These are phyloP conservation scores for Pachyrhynchus sulphureomaculatus DNA, from an alignment of 1,140 invertebrate genomes.

Conservation along the genomic window DNA sequence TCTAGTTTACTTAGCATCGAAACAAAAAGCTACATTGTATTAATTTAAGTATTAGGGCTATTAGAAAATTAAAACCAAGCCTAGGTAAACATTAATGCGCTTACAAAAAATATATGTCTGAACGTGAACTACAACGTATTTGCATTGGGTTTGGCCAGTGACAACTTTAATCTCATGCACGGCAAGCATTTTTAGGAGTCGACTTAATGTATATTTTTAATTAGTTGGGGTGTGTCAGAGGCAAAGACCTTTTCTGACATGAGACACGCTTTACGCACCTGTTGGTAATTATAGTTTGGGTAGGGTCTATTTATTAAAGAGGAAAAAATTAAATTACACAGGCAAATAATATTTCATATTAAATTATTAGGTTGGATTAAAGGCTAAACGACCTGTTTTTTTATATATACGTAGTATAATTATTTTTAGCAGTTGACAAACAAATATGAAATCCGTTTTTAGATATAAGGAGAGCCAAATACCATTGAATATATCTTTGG, in stretches of 20 bases:
- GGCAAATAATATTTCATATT: too few relatives aligned
- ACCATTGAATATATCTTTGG: too few relatives aligned
- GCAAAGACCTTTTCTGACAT: slow-evolving; percentile 4
- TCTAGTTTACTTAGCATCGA: too few relatives aligned
- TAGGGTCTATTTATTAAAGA: neutral
- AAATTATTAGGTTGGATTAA: too few relatives aligned
- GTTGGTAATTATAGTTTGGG: slow-evolving; percentile 4
- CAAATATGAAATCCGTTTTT: too few relatives aligned
- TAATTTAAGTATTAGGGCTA: neutral
- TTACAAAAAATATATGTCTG: slow-evolving; percentile 4
- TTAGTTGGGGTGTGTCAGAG: slow-evolving; percentile 8
- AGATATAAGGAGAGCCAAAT: too few relatives aligned
- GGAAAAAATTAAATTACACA: too few relatives aligned
- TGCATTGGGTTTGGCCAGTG: slow-evolving; percentile 17
- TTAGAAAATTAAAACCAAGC: slow-evolving; percentile 10
- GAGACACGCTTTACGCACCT: slow-evolving; percentile 12
- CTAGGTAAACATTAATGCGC: neutral
- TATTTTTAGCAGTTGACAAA: too few relatives aligned
- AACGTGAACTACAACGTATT: slow-evolving; percentile 3
- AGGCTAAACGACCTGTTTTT: too few relatives aligned
- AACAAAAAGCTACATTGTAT: too few relatives aligned
- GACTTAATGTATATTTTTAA: slow-evolving; percentile 25
- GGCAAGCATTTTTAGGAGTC: neutral
- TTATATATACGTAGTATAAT: too few relatives aligned
- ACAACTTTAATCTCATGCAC: neutral